These are phyloP conservation scores for Parapsyche elsis DNA, from an alignment of 1,140 invertebrate genomes.

Conservation along the genomic window DNA sequence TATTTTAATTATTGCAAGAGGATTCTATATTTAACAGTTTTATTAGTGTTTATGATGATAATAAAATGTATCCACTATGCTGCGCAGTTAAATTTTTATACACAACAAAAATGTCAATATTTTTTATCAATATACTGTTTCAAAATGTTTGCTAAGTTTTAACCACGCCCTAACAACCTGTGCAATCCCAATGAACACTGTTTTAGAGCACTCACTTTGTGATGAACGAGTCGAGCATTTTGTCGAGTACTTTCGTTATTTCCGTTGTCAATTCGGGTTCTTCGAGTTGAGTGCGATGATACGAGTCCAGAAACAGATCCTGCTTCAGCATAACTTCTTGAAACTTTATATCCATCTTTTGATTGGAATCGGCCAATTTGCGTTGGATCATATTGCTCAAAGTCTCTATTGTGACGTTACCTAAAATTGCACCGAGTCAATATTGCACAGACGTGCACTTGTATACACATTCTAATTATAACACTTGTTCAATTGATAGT, in stretches of 20 bases:
- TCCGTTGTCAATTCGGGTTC: conserved; percentile 68
- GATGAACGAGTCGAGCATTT: conserved; percentile 69
- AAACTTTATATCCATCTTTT: conserved; percentile 63
- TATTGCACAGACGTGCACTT: not conserved
- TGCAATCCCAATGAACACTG: not conserved
- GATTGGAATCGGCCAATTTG: conserved; percentile 57
- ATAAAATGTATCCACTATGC: no score
- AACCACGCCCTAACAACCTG: not conserved
- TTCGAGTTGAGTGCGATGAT: conserved; percentile 67
- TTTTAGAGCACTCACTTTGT: conserved; percentile 66
- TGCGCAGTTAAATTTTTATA: no score
- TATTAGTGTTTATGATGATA: no score
- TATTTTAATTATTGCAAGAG: no score
- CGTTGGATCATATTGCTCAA: conserved; percentile 49
- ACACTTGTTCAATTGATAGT: not conserved
- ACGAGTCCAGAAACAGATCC: conserved; percentile 70
- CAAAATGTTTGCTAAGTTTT: not conserved
- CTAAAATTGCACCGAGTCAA: conserved; percentile 8
- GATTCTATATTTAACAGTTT: no score
- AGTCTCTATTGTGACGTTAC: conserved; percentile 42
- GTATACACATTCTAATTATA: not conserved
- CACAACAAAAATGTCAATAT: not conserved
- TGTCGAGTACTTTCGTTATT: conserved; percentile 69
- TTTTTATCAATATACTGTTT: not conserved
- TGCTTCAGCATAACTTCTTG: conserved; percentile 69